Percentiles rank a stretch among this genome's conserved stretches.
Evolutionary conservation across 2,888 invertebrate species (phyloP).

Genomic region (Chesias legatella): DNA sequence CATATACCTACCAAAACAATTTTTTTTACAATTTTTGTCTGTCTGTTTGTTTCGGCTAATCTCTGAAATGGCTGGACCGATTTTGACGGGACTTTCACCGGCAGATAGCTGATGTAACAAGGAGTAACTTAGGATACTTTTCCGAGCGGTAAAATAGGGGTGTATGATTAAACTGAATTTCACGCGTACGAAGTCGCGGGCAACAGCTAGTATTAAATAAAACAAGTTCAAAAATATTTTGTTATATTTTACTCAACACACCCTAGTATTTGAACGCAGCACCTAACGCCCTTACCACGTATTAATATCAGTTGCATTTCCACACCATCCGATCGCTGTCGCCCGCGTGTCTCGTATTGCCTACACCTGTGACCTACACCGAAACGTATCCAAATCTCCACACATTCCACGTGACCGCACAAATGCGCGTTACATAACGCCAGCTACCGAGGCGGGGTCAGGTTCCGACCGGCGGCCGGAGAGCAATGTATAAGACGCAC

Average conservation of each 20-base stretch:
- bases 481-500: conserved; percentile 47
- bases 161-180: too few species aligned
- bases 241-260: conserved; percentile 2
- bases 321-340: conserved; percentile 56
- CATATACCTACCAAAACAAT: too few species aligned
- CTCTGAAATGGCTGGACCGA: too few species aligned
- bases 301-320: conserved; percentile 48
- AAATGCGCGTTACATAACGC: conserved; percentile 35
- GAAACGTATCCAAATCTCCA: conserved; percentile 43
- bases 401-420: conserved; percentile 31
- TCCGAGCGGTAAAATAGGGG: too few species aligned
- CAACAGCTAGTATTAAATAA: too few species aligned
- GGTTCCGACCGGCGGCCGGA: conserved; percentile 18
- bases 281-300: conserved; percentile 15
- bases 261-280: conserved; percentile 10
- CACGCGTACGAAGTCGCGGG: too few species aligned
- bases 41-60: too few species aligned
- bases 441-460: conserved; percentile 20
- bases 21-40: too few species aligned
- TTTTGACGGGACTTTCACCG: too few species aligned
- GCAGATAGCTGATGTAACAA: too few species aligned
- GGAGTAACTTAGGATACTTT: too few species aligned
- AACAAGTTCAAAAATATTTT: background rate
- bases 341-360: conserved; percentile 68
- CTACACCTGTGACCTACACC: conserved; percentile 59